Evolutionary conservation across 2,113 vertebrate species (phyloP).

Genomic region (Agelaius tricolor): DNA sequence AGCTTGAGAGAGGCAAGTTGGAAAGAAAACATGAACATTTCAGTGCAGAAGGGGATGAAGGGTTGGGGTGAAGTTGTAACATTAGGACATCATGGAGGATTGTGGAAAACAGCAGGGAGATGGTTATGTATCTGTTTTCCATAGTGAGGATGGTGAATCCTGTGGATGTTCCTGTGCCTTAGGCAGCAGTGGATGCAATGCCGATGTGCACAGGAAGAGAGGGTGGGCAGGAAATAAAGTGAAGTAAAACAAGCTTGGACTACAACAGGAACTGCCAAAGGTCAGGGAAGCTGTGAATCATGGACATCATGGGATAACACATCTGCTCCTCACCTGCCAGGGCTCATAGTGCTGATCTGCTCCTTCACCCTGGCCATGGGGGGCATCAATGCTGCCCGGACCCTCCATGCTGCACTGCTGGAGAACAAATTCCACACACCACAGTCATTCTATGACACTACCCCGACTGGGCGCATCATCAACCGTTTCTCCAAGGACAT

Average conservation of each 20-base stretch:
- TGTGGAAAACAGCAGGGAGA: background rate
- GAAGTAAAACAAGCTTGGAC: background rate
- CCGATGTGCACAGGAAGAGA: background rate
- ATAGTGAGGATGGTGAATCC: background rate
- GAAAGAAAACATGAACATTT: background rate
- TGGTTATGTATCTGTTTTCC: background rate
- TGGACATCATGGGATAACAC: rapidly evolving
- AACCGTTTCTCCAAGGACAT: conserved; percentile 98
- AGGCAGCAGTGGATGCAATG: background rate
- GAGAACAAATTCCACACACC: conserved; percentile 90
- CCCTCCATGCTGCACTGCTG: conserved; percentile 84
- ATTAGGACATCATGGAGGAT: background rate
- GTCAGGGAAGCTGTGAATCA: rapidly evolving
- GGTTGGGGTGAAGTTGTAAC: background rate
- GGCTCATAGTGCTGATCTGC: conserved; percentile 84
- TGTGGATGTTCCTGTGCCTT: background rate
- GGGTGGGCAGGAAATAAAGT: background rate
- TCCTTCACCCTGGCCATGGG: conserved; percentile 87
- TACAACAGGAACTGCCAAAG: background rate
- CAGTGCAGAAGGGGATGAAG: background rate
- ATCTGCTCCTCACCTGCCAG: conserved; percentile 60
- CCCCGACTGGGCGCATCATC: conserved; percentile 91
- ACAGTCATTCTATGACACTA: conserved; percentile 95
- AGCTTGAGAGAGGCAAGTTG: background rate
- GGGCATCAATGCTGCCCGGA: conserved; percentile 82